phyloP scores from a whole-genome alignment of 2,797 vertebrate genomes.

The Amblyopsis hoosieri region DNA sequence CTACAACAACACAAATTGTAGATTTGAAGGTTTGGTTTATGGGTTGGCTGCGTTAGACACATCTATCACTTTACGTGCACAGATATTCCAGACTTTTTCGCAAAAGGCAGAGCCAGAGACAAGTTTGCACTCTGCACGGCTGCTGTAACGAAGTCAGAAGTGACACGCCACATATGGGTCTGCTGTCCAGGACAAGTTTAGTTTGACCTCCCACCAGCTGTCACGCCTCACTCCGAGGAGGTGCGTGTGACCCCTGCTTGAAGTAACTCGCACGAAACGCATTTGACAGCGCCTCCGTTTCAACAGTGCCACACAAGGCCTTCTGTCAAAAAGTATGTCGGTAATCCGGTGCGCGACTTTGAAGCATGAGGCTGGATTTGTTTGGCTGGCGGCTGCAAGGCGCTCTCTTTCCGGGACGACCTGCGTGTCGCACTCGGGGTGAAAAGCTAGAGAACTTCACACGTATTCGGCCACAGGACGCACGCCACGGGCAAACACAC shows the following conservation, averaged over 20 bases:
- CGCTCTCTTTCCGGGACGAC: constrained; percentile 28
- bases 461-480: no score
- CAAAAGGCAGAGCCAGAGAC: no score
- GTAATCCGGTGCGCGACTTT: background rate
- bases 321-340: accelerated
- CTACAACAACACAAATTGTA: no score
- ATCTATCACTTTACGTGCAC: no score
- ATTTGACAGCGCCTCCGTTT: no score
- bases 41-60: no score
- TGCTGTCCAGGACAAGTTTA: constrained; percentile 26
- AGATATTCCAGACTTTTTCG: no score
- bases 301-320: background rate
- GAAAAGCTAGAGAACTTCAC: background rate
- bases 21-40: no score
- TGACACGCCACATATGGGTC: constrained; percentile 27
- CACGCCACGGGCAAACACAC: background rate
- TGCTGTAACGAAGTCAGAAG: constrained; percentile 18
- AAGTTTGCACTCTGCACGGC: no score
- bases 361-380: constrained; percentile 50
- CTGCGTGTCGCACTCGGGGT: constrained; percentile 11
- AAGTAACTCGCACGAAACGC: no score
- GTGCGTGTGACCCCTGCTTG: background rate
- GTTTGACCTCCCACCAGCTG: constrained; percentile 30
- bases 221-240: constrained; percentile 39
- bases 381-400: constrained; percentile 38